phyloP scores from a whole-genome alignment of 2,888 invertebrate species.

The Plagiodera versicolora region DNA sequence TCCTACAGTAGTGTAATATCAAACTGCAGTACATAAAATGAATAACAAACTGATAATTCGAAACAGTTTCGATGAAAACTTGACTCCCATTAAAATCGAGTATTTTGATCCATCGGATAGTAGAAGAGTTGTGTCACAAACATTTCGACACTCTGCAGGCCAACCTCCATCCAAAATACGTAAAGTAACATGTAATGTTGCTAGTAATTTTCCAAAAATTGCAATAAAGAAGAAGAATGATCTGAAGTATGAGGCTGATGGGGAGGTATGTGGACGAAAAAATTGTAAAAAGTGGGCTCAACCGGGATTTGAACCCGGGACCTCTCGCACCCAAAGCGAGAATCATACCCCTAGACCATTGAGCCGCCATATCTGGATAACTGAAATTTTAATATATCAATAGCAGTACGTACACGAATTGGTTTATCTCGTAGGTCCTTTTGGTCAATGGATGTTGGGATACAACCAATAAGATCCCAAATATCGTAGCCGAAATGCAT shows the following conservation, averaged over 20 bases:
- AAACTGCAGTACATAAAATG: constrained; percentile 24
- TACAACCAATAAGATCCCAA: constrained; percentile 51
- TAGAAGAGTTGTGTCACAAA: constrained; percentile 39
- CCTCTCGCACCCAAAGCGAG: constrained; percentile 58
- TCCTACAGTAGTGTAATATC: neutral
- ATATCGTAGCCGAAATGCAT: constrained; percentile 53
- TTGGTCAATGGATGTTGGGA: constrained; percentile 55
- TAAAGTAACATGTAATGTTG: constrained; percentile 39
- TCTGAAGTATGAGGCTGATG: constrained; percentile 24
- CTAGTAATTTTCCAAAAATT: constrained; percentile 47
- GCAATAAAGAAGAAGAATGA: constrained; percentile 49
- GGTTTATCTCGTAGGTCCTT: constrained; percentile 46
- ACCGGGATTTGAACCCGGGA: constrained; percentile 57
- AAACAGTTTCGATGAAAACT: constrained; percentile 30
- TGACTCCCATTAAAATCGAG: constrained; percentile 37
- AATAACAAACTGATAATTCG: constrained; percentile 34
- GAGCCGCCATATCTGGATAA: constrained; percentile 42
- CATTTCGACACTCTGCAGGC: constrained; percentile 31
- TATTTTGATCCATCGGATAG: constrained; percentile 38
- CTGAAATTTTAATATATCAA: neutral
- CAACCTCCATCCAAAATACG: constrained; percentile 35
- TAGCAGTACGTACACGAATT: neutral
- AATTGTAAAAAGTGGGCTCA: constrained; percentile 48
- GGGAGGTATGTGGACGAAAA: constrained; percentile 30
- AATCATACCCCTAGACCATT: constrained; percentile 58